A percentile compares a stretch with the other conserved stretches of the same genome.
Conservation (phyloP, 2,113 vertebrate species). For the Ageneiosus marmoratus region DNA sequence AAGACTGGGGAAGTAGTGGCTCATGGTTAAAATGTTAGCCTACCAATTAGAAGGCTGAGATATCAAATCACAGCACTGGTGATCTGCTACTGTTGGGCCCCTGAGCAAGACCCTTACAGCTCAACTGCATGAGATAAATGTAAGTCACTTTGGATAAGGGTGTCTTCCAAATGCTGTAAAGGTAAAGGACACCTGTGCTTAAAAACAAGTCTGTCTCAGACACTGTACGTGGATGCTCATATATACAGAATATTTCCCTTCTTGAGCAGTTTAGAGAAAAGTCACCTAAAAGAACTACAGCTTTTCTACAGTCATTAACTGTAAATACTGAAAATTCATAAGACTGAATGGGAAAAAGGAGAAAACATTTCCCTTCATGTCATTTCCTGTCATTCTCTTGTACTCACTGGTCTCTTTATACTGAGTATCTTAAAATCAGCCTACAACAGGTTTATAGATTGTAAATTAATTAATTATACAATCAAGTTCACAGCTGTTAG, state of each 20-base stretch:
- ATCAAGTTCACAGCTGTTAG: conserved; percentile 53
- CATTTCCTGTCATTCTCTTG: background rate
- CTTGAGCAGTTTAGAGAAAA: background rate
- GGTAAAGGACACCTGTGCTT: conserved; percentile 32
- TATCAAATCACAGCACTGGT: no score
- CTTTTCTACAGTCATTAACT: no score
- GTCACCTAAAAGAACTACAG: background rate
- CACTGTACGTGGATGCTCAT: no score
- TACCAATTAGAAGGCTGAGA: no score
- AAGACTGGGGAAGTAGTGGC: no score
- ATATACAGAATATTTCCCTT: no score
- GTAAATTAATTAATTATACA: conserved; percentile 50
- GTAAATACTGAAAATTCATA: background rate
- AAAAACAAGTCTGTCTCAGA: background rate
- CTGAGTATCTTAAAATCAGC: conserved; percentile 30
- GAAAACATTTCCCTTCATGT: background rate
- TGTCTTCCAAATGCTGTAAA: no score
- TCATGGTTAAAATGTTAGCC: no score
- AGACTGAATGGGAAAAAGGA: background rate
- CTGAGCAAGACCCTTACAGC: no score
- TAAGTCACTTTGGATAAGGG: no score
- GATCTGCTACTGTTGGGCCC: no score
- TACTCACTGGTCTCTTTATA: conserved; percentile 26
- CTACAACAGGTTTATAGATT: conserved; percentile 48
- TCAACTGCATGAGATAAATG: no score